Percentiles rank a stretch among this genome's conserved stretches.
phyloP scores from a whole-genome alignment of 2,113 vertebrate genomes.

The Corynorhinus townsendii region DNA sequence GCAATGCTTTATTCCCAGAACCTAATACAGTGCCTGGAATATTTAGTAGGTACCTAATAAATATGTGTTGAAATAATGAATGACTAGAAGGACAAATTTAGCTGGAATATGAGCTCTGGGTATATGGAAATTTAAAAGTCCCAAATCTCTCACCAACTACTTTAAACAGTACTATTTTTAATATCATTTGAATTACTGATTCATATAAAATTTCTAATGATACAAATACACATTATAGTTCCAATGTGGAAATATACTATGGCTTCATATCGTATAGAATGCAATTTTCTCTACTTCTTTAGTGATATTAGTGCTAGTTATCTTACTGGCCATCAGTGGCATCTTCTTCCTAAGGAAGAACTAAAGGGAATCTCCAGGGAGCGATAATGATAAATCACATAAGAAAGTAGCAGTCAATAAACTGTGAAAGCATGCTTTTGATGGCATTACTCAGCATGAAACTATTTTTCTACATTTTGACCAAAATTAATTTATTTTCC shows the following conservation, averaged over 20 bases:
- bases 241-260: background rate
- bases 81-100: background rate
- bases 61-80: background rate
- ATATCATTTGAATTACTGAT: background rate
- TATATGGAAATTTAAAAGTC: background rate
- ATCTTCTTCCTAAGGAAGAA: background rate
- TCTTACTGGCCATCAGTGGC: background rate
- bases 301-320: background rate
- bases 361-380: background rate
- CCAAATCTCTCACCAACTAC: background rate
- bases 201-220: background rate
- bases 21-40: background rate
- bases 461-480: background rate
- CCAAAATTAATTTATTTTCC: background rate
- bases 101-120: background rate
- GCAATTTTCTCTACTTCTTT: background rate
- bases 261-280: background rate
- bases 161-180: background rate
- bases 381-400: background rate
- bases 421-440: background rate
- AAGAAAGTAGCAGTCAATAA: background rate
- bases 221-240: background rate
- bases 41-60: background rate
- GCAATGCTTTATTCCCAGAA: conserved; percentile 10
- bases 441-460: background rate